Percentiles rank a stretch among this genome's conserved stretches.
phyloP scores from a whole-genome alignment of 2,888 invertebrate species.

The Hydriomena furcata region DNA sequence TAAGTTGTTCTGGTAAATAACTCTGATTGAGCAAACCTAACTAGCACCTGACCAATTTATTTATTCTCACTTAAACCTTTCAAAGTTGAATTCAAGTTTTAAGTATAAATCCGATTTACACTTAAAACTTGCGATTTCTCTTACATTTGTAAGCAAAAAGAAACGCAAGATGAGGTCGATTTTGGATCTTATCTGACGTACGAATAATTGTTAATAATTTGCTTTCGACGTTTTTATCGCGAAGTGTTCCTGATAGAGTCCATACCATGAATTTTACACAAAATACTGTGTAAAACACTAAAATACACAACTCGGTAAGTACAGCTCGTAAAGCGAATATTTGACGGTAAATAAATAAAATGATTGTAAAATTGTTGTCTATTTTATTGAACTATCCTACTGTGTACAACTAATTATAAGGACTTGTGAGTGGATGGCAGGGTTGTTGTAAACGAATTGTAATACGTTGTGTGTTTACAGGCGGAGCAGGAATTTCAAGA shows the following conservation, averaged over 20 bases:
- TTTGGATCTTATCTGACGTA: too few species aligned
- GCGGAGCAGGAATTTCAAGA: constrained; percentile 74
- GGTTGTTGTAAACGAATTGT: neutral
- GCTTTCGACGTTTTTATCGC: neutral
- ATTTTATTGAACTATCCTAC: constrained; percentile 23
- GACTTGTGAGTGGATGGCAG: neutral
- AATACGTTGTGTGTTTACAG: constrained; percentile 45
- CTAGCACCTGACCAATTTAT: too few species aligned
- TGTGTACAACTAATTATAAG: constrained; percentile 1
- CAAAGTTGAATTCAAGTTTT: too few species aligned
- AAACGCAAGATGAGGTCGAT: too few species aligned
- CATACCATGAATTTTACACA: constrained; percentile 15
- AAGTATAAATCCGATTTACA: too few species aligned
- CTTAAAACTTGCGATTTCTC: too few species aligned
- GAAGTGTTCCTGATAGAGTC: constrained; percentile 18
- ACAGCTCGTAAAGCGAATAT: constrained; percentile 17
- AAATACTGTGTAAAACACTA: constrained; percentile 22
- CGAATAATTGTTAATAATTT: neutral
- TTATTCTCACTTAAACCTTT: too few species aligned
- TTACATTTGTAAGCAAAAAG: too few species aligned
- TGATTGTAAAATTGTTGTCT: constrained; percentile 16
- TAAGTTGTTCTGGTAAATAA: too few species aligned
- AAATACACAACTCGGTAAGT: constrained; percentile 30
- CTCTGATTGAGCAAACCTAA: too few species aligned
- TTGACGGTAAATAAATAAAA: constrained; percentile 31